phyloP scores from a whole-genome alignment of 2,113 vertebrate species.

The Arenaria interpres region DNA sequence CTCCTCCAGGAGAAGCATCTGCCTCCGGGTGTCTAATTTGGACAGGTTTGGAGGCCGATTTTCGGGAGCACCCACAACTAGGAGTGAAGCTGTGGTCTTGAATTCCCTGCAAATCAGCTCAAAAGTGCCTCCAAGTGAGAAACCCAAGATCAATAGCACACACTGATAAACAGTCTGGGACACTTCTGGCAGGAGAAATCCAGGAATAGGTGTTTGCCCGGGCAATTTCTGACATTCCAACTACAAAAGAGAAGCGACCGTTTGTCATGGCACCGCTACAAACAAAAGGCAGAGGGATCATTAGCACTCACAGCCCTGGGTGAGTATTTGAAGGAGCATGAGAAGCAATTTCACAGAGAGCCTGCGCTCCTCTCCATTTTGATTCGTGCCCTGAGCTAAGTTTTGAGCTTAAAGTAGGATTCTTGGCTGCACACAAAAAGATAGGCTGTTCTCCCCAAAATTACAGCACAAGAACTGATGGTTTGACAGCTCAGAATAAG shows the following conservation, averaged over 20 bases:
- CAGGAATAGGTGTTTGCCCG: background rate
- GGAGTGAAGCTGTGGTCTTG: background rate
- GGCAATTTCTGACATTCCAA: background rate
- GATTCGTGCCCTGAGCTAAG: background rate
- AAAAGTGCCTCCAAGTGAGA: background rate
- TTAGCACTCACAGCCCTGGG: background rate
- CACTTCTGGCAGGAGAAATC: background rate
- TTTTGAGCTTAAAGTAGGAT: background rate
- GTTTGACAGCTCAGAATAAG: conserved; percentile 9
- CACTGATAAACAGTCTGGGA: background rate
- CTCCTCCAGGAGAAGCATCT: background rate
- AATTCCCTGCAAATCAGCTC: background rate
- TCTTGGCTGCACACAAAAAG: background rate
- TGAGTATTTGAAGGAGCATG: background rate
- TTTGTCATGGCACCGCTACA: background rate
- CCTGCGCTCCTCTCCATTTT: background rate
- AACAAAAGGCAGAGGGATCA: background rate
- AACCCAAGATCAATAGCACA: background rate
- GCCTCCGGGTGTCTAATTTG: background rate
- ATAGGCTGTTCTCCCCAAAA: background rate
- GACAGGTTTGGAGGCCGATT: background rate
- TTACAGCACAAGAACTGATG: background rate
- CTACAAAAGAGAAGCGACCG: fast-evolving
- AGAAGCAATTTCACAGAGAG: background rate
- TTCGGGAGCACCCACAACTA: background rate